Percentiles rank a stretch among this genome's conserved stretches.
Conservation (phyloP, 2,113 vertebrate species). For the Phalacrocorax pelagicus region DNA sequence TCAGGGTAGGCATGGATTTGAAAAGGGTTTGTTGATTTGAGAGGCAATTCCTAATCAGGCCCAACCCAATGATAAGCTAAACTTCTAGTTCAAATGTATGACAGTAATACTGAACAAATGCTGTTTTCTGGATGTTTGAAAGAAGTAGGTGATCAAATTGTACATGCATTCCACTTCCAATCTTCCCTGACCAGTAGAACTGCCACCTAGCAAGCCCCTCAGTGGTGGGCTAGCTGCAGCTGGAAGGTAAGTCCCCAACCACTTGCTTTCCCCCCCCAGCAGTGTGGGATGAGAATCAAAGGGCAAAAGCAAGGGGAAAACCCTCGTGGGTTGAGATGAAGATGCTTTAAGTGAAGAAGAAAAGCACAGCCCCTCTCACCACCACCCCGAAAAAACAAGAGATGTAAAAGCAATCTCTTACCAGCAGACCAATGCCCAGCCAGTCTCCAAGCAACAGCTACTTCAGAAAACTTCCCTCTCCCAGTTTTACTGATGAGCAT, state of each 20-base stretch:
- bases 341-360: neutral
- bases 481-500: neutral
- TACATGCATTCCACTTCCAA: neutral
- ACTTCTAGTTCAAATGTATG: neutral
- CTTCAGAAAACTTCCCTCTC: neutral
- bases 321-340: neutral
- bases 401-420: neutral
- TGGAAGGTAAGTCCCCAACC: neutral
- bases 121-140: neutral
- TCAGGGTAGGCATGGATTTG: neutral
- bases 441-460: neutral
- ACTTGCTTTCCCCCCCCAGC: accelerated
- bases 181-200: neutral
- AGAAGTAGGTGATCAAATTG: neutral
- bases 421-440: neutral
- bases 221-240: neutral
- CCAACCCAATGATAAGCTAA: neutral
- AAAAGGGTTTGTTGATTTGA: neutral
- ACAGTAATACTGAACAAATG: neutral
- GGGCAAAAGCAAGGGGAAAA: neutral
- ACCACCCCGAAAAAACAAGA: neutral
- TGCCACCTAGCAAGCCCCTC: neutral
- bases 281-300: neutral
- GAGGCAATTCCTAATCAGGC: neutral
- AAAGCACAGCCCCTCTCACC: too few species aligned